phyloP scores from a whole-genome alignment of 64 coral and sea anemone species.

The Montipora sp. region DNA sequence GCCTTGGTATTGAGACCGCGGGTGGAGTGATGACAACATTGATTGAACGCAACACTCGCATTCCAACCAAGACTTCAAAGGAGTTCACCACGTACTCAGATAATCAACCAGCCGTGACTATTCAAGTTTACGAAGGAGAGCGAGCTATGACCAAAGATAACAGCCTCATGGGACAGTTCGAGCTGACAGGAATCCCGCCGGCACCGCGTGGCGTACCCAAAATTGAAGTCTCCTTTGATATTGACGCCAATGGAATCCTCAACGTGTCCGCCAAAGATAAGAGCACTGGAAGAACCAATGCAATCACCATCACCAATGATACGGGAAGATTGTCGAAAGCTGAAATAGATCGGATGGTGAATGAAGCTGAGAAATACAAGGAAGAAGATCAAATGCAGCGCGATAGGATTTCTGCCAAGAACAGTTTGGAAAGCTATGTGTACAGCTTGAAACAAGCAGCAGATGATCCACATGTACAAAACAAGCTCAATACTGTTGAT shows the following conservation, averaged over 20 bases:
- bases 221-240: constrained; percentile 80
- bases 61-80: constrained; percentile 65
- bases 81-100: constrained; percentile 80
- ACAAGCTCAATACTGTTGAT: constrained; percentile 58
- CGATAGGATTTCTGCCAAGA: constrained; percentile 58
- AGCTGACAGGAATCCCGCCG: constrained; percentile 73
- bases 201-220: constrained; percentile 82
- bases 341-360: constrained; percentile 83
- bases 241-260: constrained; percentile 86
- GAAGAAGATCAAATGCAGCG: constrained; percentile 71
- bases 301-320: constrained; percentile 88
- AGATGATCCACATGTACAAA: constrained; percentile 44
- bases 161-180: constrained; percentile 73
- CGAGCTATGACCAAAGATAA: constrained; percentile 71
- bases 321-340: constrained; percentile 73
- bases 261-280: constrained; percentile 80
- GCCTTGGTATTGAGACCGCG: constrained; percentile 75
- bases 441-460: constrained; percentile 64
- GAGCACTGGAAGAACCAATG: constrained; percentile 67
- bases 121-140: constrained; percentile 88
- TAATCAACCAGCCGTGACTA: constrained; percentile 74
- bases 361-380: constrained; percentile 80
- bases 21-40: constrained; percentile 78
- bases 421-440: constrained; percentile 76
- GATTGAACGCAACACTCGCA: constrained; percentile 75